Base-by-base conservation (phyloP, 92 coral and sea anemone genomes). In the Zoanthus gigantus region DNA sequence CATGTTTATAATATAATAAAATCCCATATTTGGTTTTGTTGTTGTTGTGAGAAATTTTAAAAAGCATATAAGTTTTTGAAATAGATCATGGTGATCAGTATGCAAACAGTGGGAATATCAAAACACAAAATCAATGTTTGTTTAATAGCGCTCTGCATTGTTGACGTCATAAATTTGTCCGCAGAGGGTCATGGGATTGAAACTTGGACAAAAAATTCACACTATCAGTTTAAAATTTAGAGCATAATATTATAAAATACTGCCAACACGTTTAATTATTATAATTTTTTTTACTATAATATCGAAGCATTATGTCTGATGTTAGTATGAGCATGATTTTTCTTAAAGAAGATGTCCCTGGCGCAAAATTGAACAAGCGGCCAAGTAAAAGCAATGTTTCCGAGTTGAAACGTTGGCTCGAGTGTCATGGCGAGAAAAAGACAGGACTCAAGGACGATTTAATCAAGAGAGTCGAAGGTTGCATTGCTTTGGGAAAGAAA, bases 311-410 rank as follows among this genome's bases (percentile, higher is more conserved):
- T 48, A 74, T 48, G 79, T 15, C 13, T 42, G 79, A 74, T 45
- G 47, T 31, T 46, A 9, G 58, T 74, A 17, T 23, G 79, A 74
- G 79, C 46, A 23, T 16, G 32, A 7, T 74, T 4, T 46, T 76
- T 76, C 28, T 76, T 23, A 76, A 37, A 15, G 80, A 52, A 44
- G 80, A 52, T 76, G 80, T 76, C 18, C 65, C 84, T 60, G 84
- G 74, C 1, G 84, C 74, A 79, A 79, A 60, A 66, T 54, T 79
- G 56, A 58, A 32, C 46, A 58, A 79, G 29, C 14, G 0, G 5
- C 50, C 84, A 23, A 58, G 3, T 23, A 52, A 79, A 31, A 28
- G 84, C 84, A 60, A 15, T 18, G 73, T 79, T 57, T 16, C 37
- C 7, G 73, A 79, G 52, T 18, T 79, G 37, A 79, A 79, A 10